A percentile compares a stretch with the other conserved stretches of the same genome.
Evolutionary conservation across 2,113 vertebrate species (phyloP).

Genomic region (Cheilinus undulatus): DNA sequence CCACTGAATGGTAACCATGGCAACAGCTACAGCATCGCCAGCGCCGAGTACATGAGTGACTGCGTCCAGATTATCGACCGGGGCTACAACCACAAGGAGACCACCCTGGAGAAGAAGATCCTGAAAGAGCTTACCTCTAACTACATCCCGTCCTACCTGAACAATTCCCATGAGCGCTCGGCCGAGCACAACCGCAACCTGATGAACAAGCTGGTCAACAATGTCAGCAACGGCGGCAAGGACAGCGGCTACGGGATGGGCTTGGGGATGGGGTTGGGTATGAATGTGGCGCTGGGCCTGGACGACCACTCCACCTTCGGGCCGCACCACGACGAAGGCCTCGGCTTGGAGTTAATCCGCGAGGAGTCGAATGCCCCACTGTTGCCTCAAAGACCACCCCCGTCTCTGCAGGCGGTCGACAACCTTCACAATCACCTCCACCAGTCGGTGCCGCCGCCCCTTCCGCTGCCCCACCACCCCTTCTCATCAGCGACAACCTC

Average conservation of each 20-base stretch:
- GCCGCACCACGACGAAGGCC: constrained; percentile 79
- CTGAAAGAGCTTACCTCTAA: constrained; percentile 99
- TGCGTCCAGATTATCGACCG: constrained; percentile 98
- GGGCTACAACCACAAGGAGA: constrained; percentile 95
- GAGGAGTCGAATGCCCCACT: constrained; percentile 93
- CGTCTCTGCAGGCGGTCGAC: constrained; percentile 82
- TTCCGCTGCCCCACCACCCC: constrained; percentile 84
- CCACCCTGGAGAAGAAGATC: constrained; percentile 97
- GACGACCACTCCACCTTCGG: constrained; percentile 78
- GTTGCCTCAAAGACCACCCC: constrained; percentile 89
- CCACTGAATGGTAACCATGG: constrained; percentile 99
- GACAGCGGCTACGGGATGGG: constrained; percentile 87
- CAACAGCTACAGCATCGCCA: constrained; percentile 98
- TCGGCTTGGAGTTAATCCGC: constrained; percentile 93
- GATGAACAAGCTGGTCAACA: constrained; percentile 97
- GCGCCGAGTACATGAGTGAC: constrained; percentile 97
- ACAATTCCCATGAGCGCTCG: constrained; percentile 92
- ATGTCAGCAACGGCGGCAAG: constrained; percentile 89
- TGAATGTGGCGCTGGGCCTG: constrained; percentile 74
- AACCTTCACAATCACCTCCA: constrained; percentile 77
- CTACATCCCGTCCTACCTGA: constrained; percentile 98
- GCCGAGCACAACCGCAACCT: constrained; percentile 94
- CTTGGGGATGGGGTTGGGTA: constrained; percentile 83
- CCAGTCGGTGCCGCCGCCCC: constrained; percentile 85
- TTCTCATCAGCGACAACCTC: constrained; percentile 70